Conservation (phyloP, 2,888 invertebrate genomes). For the Drosophila atroscutellata region DNA sequence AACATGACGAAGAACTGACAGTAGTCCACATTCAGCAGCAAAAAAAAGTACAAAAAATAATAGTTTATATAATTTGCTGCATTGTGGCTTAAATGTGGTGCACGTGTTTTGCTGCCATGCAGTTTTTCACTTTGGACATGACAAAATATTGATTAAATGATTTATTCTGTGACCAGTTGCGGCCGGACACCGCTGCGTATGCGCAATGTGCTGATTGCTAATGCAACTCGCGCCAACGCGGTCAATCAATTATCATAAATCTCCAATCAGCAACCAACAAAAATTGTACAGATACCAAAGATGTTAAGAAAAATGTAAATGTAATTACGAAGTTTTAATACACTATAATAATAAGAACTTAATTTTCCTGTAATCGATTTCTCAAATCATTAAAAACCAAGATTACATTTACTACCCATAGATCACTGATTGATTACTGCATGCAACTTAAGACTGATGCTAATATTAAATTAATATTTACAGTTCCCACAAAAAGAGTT, state of each 20-base stretch:
- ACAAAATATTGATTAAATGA: constrained; percentile 79
- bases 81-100: constrained; percentile 64
- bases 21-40: constrained; percentile 14
- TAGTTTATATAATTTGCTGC: constrained; percentile 7
- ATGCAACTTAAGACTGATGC: not conserved
- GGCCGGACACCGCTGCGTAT: constrained; percentile 65
- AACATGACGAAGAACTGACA: constrained; percentile 64
- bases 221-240: constrained; percentile 55
- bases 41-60: constrained; percentile 4
- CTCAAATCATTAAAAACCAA: not conserved
- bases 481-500: not conserved
- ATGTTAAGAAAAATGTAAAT: not conserved
- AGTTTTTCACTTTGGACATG: constrained; percentile 64
- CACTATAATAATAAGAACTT: constrained; percentile 13
- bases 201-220: constrained; percentile 58
- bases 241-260: constrained; percentile 72
- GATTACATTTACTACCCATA: not conserved
- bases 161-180: constrained; percentile 55
- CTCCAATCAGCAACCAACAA: constrained; percentile 47
- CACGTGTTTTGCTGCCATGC: constrained; percentile 66
- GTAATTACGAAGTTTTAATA: constrained; percentile 11
- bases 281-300: constrained; percentile 20
- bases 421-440: not conserved
- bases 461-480: not conserved
- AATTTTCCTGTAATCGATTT: not conserved